phyloP scores from a whole-genome alignment of 2,888 invertebrate species.

The Helobdella robusta region DNA sequence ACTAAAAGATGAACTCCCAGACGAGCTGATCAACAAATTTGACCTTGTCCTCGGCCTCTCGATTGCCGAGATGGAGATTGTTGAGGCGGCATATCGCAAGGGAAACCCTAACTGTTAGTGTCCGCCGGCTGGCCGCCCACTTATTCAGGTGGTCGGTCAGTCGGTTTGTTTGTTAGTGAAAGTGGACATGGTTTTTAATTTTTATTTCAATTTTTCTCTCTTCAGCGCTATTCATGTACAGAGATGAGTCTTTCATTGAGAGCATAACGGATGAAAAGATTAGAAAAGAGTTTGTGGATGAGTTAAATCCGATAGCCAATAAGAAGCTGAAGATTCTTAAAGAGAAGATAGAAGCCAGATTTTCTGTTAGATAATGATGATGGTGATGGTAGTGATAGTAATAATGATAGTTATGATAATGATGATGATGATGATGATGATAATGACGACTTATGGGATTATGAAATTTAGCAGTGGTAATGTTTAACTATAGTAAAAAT shows the following conservation, averaged over 20 bases:
- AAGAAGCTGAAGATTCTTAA: slow-evolving; percentile 27
- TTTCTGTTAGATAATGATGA: slow-evolving; percentile 8
- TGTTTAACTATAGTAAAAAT: no score
- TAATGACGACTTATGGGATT: no score
- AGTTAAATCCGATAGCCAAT: background rate
- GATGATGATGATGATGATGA: no score
- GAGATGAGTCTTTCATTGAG: slow-evolving; percentile 29
- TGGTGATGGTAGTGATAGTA: background rate
- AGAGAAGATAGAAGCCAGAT: slow-evolving; percentile 22
- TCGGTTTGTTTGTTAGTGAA: no score
- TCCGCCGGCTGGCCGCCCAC: no score
- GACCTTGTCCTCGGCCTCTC: slow-evolving; percentile 37
- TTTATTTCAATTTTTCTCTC: background rate
- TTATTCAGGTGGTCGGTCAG: no score
- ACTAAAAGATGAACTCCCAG: slow-evolving; percentile 31
- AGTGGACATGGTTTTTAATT: background rate
- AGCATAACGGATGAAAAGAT: slow-evolving; percentile 24
- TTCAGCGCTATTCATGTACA: slow-evolving; percentile 31
- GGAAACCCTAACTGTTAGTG: slow-evolving; percentile 38
- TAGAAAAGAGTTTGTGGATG: slow-evolving; percentile 22
- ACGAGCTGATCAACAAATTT: slow-evolving; percentile 33
- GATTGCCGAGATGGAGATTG: slow-evolving; percentile 39
- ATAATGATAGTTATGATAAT: no score
- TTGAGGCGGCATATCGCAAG: slow-evolving; percentile 37
- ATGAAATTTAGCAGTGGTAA: no score